Evolutionary conservation across 2,797 vertebrate species (phyloP).

Genomic region (Poeciliopsis gracilis): DNA sequence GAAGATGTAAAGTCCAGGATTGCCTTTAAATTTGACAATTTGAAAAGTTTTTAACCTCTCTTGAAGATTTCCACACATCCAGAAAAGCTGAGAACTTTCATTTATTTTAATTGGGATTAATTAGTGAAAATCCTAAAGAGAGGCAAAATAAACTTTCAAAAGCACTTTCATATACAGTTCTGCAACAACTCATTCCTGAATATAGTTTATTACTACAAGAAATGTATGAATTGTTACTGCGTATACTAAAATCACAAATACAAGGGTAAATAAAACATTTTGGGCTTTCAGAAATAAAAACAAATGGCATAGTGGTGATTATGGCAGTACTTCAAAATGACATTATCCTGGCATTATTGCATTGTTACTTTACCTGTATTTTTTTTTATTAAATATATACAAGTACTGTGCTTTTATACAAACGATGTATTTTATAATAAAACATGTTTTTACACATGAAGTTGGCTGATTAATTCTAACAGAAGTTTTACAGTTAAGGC

Average conservation of each 20-base stretch:
- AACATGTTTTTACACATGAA: conserved; percentile 44
- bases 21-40: conserved; percentile 20
- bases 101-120: not conserved
- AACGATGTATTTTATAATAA: conserved; percentile 57
- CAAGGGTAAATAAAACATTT: not conserved
- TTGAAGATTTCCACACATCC: not conserved
- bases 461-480: conserved; percentile 32
- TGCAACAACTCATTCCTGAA: conserved; percentile 25
- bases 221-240: not conserved
- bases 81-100: not conserved
- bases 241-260: conserved; percentile 16
- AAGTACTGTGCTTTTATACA: conserved; percentile 62
- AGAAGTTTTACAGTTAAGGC: conserved; percentile 56
- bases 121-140: not conserved
- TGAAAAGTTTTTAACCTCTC: not conserved
- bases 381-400: conserved; percentile 41
- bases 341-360: conserved; percentile 38
- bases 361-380: conserved; percentile 52
- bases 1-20: conserved; percentile 56
- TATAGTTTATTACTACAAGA: conserved; percentile 5
- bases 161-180: conserved; percentile 8
- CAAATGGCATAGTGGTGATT: conserved; percentile 7
- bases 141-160: conserved; percentile 5
- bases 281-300: conserved; percentile 12
- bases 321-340: conserved; percentile 26